phyloP scores from a whole-genome alignment of 2,888 invertebrate species.

The Scaptomyza reducta region DNA sequence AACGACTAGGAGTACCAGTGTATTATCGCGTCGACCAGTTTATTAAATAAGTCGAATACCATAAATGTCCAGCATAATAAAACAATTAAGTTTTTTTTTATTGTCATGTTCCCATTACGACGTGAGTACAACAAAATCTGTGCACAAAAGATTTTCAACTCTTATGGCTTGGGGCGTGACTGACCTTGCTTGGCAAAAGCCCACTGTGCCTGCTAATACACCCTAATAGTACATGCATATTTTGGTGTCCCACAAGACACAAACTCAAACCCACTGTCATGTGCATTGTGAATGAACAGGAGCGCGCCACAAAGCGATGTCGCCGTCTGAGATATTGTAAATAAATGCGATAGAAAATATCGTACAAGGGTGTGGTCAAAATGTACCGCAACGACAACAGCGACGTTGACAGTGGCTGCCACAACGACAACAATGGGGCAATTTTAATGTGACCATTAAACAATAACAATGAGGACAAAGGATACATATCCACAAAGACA shows the following conservation, averaged over 20 bases:
- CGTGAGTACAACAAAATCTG: conserved; percentile 4
- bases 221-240: conserved; percentile 8
- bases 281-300: conserved; percentile 39
- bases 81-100: neutral
- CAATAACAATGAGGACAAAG: conserved; percentile 76
- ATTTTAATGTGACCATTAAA: conserved; percentile 80
- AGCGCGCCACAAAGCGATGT: conserved; percentile 37
- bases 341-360: conserved; percentile 64
- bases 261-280: conserved; percentile 1
- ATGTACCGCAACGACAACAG: conserved; percentile 44
- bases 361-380: conserved; percentile 62
- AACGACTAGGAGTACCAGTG: conserved; percentile 1
- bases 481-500: conserved; percentile 37
- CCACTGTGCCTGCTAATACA: conserved; percentile 5
- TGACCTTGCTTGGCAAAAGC: neutral
- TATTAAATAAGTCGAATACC: neutral
- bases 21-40: neutral
- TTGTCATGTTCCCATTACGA: neutral
- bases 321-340: conserved; percentile 16
- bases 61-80: neutral
- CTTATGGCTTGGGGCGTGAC: neutral
- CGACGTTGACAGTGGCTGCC: conserved; percentile 25
- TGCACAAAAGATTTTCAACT: neutral
- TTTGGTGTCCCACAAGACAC: neutral
- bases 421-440: conserved; percentile 69